Conservation (phyloP, 2,113 vertebrate genomes). For the Myiozetetes cayanensis region DNA sequence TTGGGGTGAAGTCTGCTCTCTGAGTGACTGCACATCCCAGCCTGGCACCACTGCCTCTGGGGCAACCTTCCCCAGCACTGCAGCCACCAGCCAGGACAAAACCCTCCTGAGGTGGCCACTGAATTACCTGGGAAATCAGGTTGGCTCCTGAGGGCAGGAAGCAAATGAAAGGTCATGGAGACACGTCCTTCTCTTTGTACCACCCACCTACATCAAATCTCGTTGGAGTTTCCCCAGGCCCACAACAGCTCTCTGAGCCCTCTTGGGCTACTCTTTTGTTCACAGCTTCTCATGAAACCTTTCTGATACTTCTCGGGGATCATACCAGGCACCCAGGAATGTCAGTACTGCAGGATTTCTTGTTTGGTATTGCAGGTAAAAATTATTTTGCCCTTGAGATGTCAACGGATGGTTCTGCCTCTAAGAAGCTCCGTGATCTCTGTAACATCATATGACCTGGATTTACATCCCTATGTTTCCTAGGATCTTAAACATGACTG, state of each 20-base stretch:
- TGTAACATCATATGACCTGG: not conserved
- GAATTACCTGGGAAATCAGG: not conserved
- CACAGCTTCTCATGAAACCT: not conserved
- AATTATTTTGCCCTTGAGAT: not conserved
- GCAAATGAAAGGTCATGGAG: not conserved
- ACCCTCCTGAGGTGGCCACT: not conserved
- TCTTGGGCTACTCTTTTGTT: not conserved
- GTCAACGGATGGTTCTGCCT: not conserved
- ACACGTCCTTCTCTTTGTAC: not conserved
- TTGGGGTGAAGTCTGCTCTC: not conserved
- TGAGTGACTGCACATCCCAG: not conserved
- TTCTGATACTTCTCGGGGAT: not conserved
- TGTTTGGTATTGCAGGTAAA: not conserved
- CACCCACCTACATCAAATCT: not conserved
- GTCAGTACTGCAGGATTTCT: not conserved
- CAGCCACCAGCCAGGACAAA: not conserved
- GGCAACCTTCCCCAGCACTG: not conserved
- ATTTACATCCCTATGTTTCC: not conserved
- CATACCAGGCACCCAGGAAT: too few relatives aligned
- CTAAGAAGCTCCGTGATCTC: not conserved
- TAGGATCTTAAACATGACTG: not conserved
- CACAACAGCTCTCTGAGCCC: not conserved
- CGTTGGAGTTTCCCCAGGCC: not conserved
- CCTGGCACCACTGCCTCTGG: not conserved
- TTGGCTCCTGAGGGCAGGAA: not conserved